These are phyloP conservation scores for Ophion costatus DNA, from an alignment of 2,888 invertebrate genomes.

Conservation along the genomic window DNA sequence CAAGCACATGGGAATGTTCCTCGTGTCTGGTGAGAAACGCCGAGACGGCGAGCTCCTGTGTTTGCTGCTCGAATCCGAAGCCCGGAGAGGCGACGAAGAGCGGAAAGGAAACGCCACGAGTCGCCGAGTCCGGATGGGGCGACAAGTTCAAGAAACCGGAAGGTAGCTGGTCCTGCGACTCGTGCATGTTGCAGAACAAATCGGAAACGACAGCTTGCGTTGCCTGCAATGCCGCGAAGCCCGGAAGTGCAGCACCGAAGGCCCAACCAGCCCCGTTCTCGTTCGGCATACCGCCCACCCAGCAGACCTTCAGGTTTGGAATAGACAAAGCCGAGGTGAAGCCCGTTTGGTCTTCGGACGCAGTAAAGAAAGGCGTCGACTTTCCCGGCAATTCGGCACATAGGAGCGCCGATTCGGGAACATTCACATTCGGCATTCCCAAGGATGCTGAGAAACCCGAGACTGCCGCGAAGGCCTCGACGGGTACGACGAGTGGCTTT, in stretches of 20 bases:
- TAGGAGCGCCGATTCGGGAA: slow-evolving; percentile 3
- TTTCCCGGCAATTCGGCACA: slow-evolving; percentile 78
- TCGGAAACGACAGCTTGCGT: slow-evolving; percentile 83
- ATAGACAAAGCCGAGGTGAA: slow-evolving; percentile 82
- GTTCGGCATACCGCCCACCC: slow-evolving; percentile 75
- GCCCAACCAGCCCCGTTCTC: slow-evolving; percentile 71
- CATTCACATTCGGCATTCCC: slow-evolving; percentile 77
- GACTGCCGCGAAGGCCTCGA: background rate
- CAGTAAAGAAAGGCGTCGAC: slow-evolving; percentile 78
- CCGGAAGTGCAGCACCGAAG: slow-evolving; percentile 78
- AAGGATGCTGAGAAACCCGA: slow-evolving; percentile 43
- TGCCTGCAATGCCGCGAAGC: slow-evolving; percentile 86
- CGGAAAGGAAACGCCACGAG: slow-evolving; percentile 84
- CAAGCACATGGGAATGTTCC: slow-evolving; percentile 88
- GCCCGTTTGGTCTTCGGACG: slow-evolving; percentile 61
- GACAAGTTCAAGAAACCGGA: slow-evolving; percentile 82
- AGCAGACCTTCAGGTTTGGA: slow-evolving; percentile 83
- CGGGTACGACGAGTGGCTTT: slow-evolving; percentile 66
- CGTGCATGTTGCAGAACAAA: slow-evolving; percentile 86
- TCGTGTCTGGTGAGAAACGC: slow-evolving; percentile 87
- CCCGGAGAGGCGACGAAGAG: slow-evolving; percentile 72
- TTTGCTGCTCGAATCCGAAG: slow-evolving; percentile 85
- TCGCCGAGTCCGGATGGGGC: slow-evolving; percentile 73
- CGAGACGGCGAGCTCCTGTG: slow-evolving; percentile 83
- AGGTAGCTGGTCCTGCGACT: slow-evolving; percentile 86